phyloP scores from a whole-genome alignment of 2,113 vertebrate species.

The Garra rufa region DNA sequence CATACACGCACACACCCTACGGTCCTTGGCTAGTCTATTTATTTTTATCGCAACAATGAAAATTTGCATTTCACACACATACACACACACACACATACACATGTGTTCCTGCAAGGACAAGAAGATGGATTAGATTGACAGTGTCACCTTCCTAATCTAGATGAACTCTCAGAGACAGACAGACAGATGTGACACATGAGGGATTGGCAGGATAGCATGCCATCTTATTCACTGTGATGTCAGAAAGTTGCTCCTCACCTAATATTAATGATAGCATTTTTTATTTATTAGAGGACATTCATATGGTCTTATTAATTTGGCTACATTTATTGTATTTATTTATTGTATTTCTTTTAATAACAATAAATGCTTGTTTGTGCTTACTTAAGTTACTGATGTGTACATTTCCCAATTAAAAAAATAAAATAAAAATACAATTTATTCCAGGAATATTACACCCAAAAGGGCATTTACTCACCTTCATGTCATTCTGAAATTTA shows the following conservation, averaged over 20 bases:
- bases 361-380: not conserved
- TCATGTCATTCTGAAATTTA: not conserved
- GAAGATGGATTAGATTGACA: slow-evolving; percentile 52
- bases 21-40: slow-evolving; percentile 75
- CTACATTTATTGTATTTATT: not conserved
- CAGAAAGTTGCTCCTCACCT: not conserved
- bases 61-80: slow-evolving; percentile 78
- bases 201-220: slow-evolving; percentile 14
- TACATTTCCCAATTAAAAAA: not conserved
- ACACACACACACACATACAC: slow-evolving; percentile 55
- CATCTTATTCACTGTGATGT: slow-evolving; percentile 6
- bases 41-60: slow-evolving; percentile 83
- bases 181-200: slow-evolving; percentile 16
- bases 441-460: not conserved
- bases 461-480: not conserved
- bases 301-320: not conserved
- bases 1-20: slow-evolving; percentile 50
- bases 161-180: slow-evolving; percentile 45
- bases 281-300: not conserved
- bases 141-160: slow-evolving; percentile 59
- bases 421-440: no score
- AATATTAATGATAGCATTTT: not conserved
- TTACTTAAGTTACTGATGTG: not conserved
- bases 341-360: not conserved
- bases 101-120: slow-evolving; percentile 64